Evolutionary conservation across 2,797 vertebrate genomes (phyloP).

Genomic region (Oryzias sinensis): DNA sequence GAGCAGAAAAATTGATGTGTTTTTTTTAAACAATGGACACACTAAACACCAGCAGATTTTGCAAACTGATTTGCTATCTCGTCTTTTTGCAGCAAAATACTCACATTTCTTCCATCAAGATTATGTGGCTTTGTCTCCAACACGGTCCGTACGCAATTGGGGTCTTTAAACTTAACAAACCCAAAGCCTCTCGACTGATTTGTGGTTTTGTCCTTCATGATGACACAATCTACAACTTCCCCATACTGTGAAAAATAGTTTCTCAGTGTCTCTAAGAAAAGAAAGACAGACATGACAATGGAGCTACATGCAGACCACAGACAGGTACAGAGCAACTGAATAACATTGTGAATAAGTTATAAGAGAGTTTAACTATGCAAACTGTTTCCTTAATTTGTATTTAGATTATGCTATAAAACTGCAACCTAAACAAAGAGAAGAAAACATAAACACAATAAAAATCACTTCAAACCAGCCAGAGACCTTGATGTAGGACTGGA

Average conservation of each 20-base stretch:
- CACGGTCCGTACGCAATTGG: conserved; percentile 97
- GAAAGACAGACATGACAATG: conserved; percentile 25
- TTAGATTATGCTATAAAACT: conserved; percentile 25
- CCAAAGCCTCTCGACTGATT: conserved; percentile 99
- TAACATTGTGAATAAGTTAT: conserved; percentile 2
- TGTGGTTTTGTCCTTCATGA: conserved; percentile 99
- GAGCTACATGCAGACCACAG: neutral
- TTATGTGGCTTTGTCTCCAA: conserved; percentile 98
- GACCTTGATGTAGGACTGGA: no score
- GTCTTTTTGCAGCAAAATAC: conserved; percentile 68
- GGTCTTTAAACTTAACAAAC: conserved; percentile 99
- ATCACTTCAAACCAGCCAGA: conserved; percentile 13
- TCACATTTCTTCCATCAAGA: conserved; percentile 97
- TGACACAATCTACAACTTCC: conserved; percentile 99
- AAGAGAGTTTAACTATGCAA: conserved; percentile 8
- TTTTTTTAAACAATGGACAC: conserved; percentile 23
- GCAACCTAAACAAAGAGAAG: conserved; percentile 17
- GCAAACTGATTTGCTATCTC: conserved; percentile 33
- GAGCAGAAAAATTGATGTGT: conserved; percentile 16
- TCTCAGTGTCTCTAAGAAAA: conserved; percentile 90
- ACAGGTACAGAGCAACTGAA: conserved; percentile 13
- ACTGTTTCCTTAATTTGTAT: conserved; percentile 17
- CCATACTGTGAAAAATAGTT: conserved; percentile 99
- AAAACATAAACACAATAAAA: conserved; percentile 5
- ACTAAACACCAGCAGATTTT: conserved; percentile 25